Evolutionary conservation across 1,140 invertebrate species (phyloP), one percentile per base, ranked within the genome.

Genomic region (Cecropterus lyciades): DNA sequence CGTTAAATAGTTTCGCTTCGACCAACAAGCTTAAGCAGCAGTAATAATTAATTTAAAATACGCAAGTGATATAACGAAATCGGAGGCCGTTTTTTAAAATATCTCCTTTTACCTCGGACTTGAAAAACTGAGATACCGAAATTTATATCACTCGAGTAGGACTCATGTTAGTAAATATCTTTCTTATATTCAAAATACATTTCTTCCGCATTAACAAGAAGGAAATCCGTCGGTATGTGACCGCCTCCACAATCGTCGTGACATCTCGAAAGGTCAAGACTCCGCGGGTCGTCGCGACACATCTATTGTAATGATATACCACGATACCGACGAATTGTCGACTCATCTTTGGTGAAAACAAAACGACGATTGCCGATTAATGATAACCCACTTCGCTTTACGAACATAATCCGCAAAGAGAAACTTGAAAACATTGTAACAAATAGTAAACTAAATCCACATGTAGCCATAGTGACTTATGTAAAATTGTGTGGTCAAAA

Each of bases 331-430:
- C 63, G 63, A 73, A 80, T 56, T 75, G 78, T 65, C 63, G 70
- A 84, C 73, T 87, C 82, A 88, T 85, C 75, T 69, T 69, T 70
- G 69, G 79, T 81, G 82, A 87, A 85, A 87, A 89, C 82, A 75
- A 78, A 70, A 70, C 48, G 45, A 49, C 48, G 73, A 80, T 78
- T 67, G 27, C 43, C 67, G 71, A 75, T 76, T 64, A 71, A 72
- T 69, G 65, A 73, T 73, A 78, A 71, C 48, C 62, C 73, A 72
- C 76, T 79, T 79, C 77, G 74, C 72, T 77, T 79, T 9, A 16
- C 15, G 15, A 49, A 9, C 15, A 20, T 3, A 24, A 43, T 49
- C 11, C 20, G 20, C 27, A 3, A 51, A 14, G 48, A 27, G 48
- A 51, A 51, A 51, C 48, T 51, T 51, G 20, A 13, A 51, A 51